A percentile compares a stretch with the other conserved stretches of the same genome.
phyloP scores from a whole-genome alignment of 2,113 vertebrate genomes.

The Callospermophilus lateralis region DNA sequence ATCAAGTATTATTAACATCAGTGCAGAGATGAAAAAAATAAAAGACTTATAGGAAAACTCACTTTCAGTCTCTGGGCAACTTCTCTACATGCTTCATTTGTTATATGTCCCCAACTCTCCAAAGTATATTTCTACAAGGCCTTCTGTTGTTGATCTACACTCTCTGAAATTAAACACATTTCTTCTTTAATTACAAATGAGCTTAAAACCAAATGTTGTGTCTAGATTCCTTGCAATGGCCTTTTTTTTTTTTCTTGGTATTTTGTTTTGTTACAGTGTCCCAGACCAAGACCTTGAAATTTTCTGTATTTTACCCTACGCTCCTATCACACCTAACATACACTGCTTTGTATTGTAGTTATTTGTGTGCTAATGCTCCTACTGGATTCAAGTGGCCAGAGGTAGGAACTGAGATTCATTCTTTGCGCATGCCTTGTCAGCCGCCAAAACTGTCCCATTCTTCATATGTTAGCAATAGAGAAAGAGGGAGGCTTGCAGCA shows the following conservation, averaged over 20 bases:
- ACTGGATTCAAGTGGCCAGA: neutral
- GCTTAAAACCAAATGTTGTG: neutral
- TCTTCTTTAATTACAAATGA: neutral
- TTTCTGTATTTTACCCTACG: neutral
- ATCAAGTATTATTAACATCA: neutral
- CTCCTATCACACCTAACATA: neutral
- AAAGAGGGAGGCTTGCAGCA: neutral
- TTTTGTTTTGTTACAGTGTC: neutral
- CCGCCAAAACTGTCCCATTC: neutral
- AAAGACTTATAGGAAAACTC: neutral
- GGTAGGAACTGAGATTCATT: neutral
- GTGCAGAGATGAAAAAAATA: neutral
- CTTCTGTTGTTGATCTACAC: neutral
- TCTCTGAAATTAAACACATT: neutral
- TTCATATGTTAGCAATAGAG: neutral
- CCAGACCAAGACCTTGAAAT: neutral
- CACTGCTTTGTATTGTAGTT: neutral
- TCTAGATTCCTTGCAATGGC: neutral
- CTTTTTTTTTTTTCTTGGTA: neutral
- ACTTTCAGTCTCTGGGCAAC: neutral
- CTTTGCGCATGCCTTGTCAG: neutral
- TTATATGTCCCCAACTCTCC: neutral
- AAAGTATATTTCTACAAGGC: neutral
- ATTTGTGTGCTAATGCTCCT: neutral
- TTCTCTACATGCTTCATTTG: neutral